Evolutionary conservation across 2,888 invertebrate genomes (phyloP), one percentile per base, ranked within the genome.

Genomic region (Biston betularia): DNA sequence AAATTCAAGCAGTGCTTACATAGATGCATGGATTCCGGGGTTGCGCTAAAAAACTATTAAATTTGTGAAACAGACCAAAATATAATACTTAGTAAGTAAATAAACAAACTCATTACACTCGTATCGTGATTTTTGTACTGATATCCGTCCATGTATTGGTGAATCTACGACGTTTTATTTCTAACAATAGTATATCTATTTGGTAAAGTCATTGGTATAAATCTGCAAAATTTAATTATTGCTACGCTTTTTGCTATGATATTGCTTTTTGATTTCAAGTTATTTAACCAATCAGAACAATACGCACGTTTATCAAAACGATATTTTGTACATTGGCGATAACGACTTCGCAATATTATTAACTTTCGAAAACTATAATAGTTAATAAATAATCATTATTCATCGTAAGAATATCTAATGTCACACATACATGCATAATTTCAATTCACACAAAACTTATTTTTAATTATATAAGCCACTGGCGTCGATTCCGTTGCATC

Each of bases 361-460:
- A 24, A 24, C 3, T 24, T 24, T 24, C 24, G 24, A 24, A 24
- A 24, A 24, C 24, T 24, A 24, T 24, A 3, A 24, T 24, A 3
- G 24, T 24, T 24, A 24, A 24, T 2, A 2, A 24, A 24, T 24
- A 24, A 24, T 24, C 24, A 3, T 24, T 2, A 24, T 42, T 14
- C 10, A 49, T 56, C 49, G 49, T 55, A 55, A 63, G 24, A 62
- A 55, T 54, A 62, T 48, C 24, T 1, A 24, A 24, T 14, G 24
- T 45, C 14, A 11, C 55, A 38, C 44, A 24, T 24, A n/a, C 56
- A 48, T 12, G 24, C 42, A 56, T 53, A 12, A 46, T 50, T 44
- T 50, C 9, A 34, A 50, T 24, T 14, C 53, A 61, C 60, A 45
- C 52, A 38, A 56, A 14, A 42, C 33, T 34, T 55, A 46, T 40